Evolutionary conservation across 2,113 vertebrate genomes (phyloP), one percentile per base, ranked within the genome.

Genomic region (Ammodytes marinus): DNA sequence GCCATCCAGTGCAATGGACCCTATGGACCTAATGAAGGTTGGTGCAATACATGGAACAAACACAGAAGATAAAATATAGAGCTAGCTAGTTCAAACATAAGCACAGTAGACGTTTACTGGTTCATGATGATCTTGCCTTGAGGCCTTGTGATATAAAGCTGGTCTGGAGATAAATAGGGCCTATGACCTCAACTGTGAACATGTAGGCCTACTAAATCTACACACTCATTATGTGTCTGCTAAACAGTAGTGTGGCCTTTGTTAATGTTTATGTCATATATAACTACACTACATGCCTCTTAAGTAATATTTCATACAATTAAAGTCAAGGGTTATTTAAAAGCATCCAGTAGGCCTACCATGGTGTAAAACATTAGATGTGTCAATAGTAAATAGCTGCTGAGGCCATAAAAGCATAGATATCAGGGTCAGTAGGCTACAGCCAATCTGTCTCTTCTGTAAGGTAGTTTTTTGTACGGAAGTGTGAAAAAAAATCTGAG

Each of bases 401-500:
- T n/a, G 27, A 37, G 27, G 27, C 27, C 27, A 27, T 27, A 27
- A 27, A 27, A 27, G 27, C 27, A 4, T 8, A 27, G 8, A 14
- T 72, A 35, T 6, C 7, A 57, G n/a, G 45, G 39, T 27, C 10
- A 47, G 6, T 37, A 7, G 27, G 27, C 27, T 27, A 27, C 64
- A 69, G 39, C 17, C 19, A 39, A 43, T 47, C 4, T 59, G 43
- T 19, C 19, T 35, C 19, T 46, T 74, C 53, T 57, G 4, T 57
- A 12, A 63, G 49, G 59, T 5, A n/a, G 27, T 53, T 61, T 54
- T 53, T 4, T 42, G 12, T 39, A n/a, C n/a, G 7, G 2, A 43
- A 6, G 27, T 37, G 13, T 1, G 3, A 77, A 70, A 42, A 74
- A 40, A 69, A 65, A 17, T 14, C 35, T 64, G 67, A 79, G 72